Evolutionary conservation across 2,888 invertebrate species (phyloP), one percentile per base, ranked within the genome.

Genomic region (Drosophila mimetica): DNA sequence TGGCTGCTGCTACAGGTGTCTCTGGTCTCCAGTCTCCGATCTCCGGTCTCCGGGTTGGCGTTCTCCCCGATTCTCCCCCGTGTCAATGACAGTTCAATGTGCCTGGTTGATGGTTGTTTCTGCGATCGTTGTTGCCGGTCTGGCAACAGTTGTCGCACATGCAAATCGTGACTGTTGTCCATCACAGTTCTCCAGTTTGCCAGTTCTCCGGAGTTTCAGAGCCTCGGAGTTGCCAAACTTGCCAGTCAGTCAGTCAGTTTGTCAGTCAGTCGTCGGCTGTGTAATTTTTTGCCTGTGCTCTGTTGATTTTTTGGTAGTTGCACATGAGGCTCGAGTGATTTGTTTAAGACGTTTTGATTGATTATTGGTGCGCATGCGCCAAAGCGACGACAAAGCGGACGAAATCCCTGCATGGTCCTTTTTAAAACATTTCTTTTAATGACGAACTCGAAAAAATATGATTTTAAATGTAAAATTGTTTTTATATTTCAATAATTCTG

Each of bases 51-150:
- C 52, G 11, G 37, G 44, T 71, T 42, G 52, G 42, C 69, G 53
- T 70, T 71, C 72, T 74, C 60, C 74, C 53, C 25, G 6, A 22
- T 22, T 22, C 22, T 22, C 22, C 76, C 82, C 79, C 79, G 90
- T 88, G 90, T 90, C 90, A 90, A 88, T 89, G 90, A 86, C 89
- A 90, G 89, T 89, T 89, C 86, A 86, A 90, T 88, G 80, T 81
- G 82, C 89, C 66, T 81, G 81, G 75, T 79, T 85, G 86, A 76
- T 76, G 76, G 66, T 63, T 78, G 65, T 36, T 61, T 66, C 42
- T 61, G 54, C 14, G 71, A 47, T 30, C 59, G 67, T 18, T 64
- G 66, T 16, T 60, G 63, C 54, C 69, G 69, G 65, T 53, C 73
- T 76, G 77, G 82, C 85, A 83, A 79, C 78, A 87, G 83, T 85